Conservation (phyloP, 35 echinoderm and acorn worm genomes). For the Ptychodera flava region DNA sequence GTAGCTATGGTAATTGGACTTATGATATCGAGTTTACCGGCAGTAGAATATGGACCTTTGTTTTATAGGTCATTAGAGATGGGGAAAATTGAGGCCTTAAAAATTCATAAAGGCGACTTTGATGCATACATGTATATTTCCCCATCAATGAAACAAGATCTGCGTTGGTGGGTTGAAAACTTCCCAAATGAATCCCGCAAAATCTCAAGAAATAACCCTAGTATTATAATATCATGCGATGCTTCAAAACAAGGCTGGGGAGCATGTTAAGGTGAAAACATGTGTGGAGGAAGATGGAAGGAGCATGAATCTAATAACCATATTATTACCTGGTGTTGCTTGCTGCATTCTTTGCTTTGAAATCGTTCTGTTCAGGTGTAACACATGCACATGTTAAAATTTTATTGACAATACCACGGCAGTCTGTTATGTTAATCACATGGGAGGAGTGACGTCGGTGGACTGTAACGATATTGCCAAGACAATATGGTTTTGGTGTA, state of each 20-base stretch:
- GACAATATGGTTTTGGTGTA: conserved; percentile 54
- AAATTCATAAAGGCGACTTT: conserved; percentile 35
- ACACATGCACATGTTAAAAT: conserved; percentile 21
- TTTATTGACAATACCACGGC: conserved; percentile 55
- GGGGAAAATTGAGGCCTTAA: conserved; percentile 15
- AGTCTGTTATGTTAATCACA: conserved; percentile 54
- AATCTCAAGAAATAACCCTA: not conserved
- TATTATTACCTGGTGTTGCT: conserved; percentile 63
- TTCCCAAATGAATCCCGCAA: not conserved
- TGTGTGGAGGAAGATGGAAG: conserved; percentile 36
- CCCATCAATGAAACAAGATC: not conserved
- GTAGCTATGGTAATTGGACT: conserved; percentile 26
- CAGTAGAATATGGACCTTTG: conserved; percentile 15
- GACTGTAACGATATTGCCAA: conserved; percentile 31
- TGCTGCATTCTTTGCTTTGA: conserved; percentile 34
- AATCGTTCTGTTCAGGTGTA: conserved; percentile 9
- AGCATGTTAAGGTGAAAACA: conserved; percentile 14
- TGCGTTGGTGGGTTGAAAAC: not conserved
- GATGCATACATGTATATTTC: conserved; percentile 31
- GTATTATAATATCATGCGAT: conserved; percentile 5
- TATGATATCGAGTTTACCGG: conserved; percentile 10
- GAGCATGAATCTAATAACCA: conserved; percentile 9
- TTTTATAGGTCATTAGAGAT: conserved; percentile 19
- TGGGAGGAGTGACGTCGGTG: conserved; percentile 51
- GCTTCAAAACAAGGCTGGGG: conserved; percentile 20